Conservation (phyloP, 2,797 vertebrate genomes). For the Rhinichthys osculus region DNA sequence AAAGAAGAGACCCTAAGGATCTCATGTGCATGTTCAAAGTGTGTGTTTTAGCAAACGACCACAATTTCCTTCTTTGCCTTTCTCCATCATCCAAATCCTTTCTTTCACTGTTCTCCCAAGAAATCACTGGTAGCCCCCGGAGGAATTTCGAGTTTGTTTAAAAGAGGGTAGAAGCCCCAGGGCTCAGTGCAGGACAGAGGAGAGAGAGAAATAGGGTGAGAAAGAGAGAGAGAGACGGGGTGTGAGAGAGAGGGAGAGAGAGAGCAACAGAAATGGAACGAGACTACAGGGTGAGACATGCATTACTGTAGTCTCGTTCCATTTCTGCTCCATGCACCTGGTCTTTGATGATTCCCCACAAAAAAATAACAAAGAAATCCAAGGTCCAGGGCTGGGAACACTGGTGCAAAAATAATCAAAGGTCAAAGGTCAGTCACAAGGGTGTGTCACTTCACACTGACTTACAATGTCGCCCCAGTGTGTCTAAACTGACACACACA, state of each 20-base stretch:
- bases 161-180: slow-evolving; percentile 1
- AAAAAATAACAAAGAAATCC: background rate
- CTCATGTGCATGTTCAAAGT: background rate
- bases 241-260: too few relatives aligned
- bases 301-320: background rate
- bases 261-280: too few relatives aligned
- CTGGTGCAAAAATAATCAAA: background rate
- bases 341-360: slow-evolving; percentile 8
- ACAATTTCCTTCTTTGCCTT: too few relatives aligned
- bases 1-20: background rate
- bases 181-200: background rate
- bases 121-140: background rate
- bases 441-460: slow-evolving; percentile 1
- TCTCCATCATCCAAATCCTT: background rate
- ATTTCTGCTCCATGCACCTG: slow-evolving; percentile 3
- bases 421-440: slow-evolving; percentile 29
- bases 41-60: background rate
- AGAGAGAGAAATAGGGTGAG: background rate
- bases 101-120: background rate
- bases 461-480: background rate
- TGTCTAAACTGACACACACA: slow-evolving; percentile 19
- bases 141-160: slow-evolving; percentile 27
- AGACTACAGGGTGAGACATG: too few relatives aligned
- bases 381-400: background rate
- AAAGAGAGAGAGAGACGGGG: background rate